phyloP scores from a whole-genome alignment of 2,888 invertebrate species.

The Agonopterix alstromeriana region DNA sequence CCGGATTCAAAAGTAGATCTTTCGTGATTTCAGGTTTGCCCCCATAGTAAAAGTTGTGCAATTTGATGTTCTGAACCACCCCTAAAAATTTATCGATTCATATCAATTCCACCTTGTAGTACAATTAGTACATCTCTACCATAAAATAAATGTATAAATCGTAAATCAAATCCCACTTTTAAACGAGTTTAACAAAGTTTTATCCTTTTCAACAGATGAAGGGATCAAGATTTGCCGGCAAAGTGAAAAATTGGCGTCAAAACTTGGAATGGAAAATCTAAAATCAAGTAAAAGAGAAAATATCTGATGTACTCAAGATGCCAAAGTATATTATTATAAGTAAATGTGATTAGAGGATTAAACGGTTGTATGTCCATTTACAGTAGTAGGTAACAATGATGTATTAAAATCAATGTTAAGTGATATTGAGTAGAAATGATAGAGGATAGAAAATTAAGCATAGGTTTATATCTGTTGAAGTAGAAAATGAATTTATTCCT shows the following conservation, averaged over 20 bases:
- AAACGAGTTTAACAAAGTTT: constrained; percentile 1
- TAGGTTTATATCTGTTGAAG: constrained; percentile 32
- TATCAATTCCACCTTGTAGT: no score
- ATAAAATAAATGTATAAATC: not conserved
- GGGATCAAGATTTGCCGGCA: constrained; percentile 34
- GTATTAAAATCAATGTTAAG: constrained; percentile 38
- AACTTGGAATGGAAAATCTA: constrained; percentile 7
- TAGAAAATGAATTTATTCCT: constrained; percentile 52
- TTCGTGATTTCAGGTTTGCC: no score
- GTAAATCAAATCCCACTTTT: not conserved
- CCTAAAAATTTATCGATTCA: no score
- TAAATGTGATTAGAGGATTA: constrained; percentile 47
- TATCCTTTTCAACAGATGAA: constrained; percentile 47
- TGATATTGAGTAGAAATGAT: constrained; percentile 15
- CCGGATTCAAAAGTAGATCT: no score
- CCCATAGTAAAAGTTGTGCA: no score
- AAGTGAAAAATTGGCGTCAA: constrained; percentile 27
- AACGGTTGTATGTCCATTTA: constrained; percentile 73
- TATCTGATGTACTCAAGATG: constrained; percentile 47
- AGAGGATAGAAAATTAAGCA: constrained; percentile 19
- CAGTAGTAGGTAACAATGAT: constrained; percentile 42
- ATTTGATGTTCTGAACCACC: no score
- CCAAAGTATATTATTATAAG: constrained; percentile 49
- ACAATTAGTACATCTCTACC: no score
- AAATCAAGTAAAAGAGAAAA: not conserved